Conservation (phyloP, 2,797 vertebrate species). For the Urophycis tenuis region DNA sequence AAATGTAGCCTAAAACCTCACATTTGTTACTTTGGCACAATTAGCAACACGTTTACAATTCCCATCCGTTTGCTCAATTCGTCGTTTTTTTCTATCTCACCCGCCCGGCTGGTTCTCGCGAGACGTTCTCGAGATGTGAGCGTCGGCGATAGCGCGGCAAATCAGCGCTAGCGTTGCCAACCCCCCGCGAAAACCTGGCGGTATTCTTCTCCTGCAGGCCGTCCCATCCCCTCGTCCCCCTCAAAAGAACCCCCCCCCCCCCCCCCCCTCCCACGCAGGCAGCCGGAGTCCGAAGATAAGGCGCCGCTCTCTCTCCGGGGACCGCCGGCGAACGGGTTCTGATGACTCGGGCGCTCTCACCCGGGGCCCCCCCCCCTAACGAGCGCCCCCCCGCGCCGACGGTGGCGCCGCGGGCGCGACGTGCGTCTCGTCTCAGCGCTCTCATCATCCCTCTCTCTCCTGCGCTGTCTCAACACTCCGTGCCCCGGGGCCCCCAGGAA, state of each 20-base stretch:
- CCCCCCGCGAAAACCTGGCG: not conserved
- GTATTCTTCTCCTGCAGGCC: not conserved
- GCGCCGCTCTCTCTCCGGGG: conserved; percentile 25
- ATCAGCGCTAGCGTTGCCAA: not conserved
- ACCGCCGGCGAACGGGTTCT: conserved; percentile 30
- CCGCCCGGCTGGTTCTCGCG: not conserved
- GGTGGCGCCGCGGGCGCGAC: not conserved
- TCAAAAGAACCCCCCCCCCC: not conserved
- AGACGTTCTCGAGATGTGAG: not conserved
- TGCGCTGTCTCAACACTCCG: not conserved
- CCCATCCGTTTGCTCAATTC: not conserved
- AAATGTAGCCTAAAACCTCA: not conserved
- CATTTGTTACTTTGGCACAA: not conserved
- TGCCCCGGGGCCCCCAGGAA: not conserved
- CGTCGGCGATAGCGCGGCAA: not conserved
- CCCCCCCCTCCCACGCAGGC: not conserved
- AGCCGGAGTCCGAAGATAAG: conserved; percentile 9
- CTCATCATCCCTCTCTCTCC: not conserved
- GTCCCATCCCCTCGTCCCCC: not conserved
- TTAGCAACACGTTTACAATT: not conserved
- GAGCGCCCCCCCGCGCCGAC: not conserved
- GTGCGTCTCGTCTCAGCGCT: not conserved
- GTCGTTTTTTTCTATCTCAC: not conserved
- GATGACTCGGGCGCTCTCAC: conserved; percentile 38
- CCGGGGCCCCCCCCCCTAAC: conserved; percentile 28